Conservation (phyloP, 2,113 vertebrate genomes). For the Brachypteracias leptosomus region DNA sequence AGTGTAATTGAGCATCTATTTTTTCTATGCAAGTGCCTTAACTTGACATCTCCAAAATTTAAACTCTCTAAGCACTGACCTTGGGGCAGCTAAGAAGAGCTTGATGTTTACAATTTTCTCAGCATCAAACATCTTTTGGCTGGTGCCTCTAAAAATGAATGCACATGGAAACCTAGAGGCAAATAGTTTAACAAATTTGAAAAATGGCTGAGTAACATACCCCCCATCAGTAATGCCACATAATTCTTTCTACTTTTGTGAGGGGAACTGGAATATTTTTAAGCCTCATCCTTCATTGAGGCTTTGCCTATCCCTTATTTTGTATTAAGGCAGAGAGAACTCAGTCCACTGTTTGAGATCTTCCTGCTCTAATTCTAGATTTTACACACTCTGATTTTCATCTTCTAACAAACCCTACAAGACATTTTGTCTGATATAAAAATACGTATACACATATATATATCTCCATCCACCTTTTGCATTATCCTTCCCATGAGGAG, state of each 20-base stretch:
- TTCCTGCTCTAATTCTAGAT: background rate
- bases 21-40: background rate
- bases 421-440: background rate
- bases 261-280: background rate
- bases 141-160: background rate
- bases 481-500: background rate
- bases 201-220: background rate
- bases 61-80: background rate
- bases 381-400: background rate
- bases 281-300: background rate
- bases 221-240: background rate
- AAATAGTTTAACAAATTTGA: background rate
- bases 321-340: background rate
- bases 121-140: background rate
- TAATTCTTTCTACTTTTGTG: background rate
- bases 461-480: background rate
- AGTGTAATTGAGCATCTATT: background rate
- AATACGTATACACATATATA: background rate
- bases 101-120: background rate
- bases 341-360: background rate
- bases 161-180: background rate
- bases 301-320: background rate
- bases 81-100: background rate
- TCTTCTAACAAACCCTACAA: background rate
- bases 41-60: background rate